Conservation (phyloP, 2,113 vertebrate species). For the Nycticebus coucang region DNA sequence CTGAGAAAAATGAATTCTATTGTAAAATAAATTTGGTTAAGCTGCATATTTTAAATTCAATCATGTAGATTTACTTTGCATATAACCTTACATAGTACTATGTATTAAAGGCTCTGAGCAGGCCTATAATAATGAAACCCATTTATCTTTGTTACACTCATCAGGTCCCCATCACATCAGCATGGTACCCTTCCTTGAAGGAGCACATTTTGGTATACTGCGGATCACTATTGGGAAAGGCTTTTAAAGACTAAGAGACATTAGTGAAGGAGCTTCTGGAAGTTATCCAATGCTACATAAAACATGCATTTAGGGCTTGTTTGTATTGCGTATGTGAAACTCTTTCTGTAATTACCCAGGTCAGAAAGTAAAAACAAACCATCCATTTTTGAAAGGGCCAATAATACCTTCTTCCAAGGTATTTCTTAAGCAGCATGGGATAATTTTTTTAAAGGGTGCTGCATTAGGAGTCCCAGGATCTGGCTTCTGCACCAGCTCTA, state of each 20-base stretch:
- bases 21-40: constrained; percentile 24
- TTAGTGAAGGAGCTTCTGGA: not conserved
- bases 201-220: not conserved
- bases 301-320: not conserved
- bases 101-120: not conserved
- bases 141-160: constrained; percentile 16
- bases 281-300: not conserved
- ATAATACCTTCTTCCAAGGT: not conserved
- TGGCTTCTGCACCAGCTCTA: not conserved
- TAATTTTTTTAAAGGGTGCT: not conserved
- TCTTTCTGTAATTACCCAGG: not conserved
- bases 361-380: constrained; percentile 35
- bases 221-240: constrained; percentile 12
- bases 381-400: constrained; percentile 3
- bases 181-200: not conserved
- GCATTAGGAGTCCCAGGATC: not conserved
- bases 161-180: not conserved
- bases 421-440: constrained; percentile 32
- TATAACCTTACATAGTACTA: not conserved
- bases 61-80: not conserved
- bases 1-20: constrained; percentile 25
- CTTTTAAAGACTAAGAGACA: not conserved
- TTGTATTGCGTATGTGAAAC: not conserved
- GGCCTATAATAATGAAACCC: not conserved
- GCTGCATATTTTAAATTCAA: constrained; percentile 19